A percentile compares a stretch with the other conserved stretches of the same genome.
Conservation (phyloP, 2,113 vertebrate genomes). For the Abramis brama region DNA sequence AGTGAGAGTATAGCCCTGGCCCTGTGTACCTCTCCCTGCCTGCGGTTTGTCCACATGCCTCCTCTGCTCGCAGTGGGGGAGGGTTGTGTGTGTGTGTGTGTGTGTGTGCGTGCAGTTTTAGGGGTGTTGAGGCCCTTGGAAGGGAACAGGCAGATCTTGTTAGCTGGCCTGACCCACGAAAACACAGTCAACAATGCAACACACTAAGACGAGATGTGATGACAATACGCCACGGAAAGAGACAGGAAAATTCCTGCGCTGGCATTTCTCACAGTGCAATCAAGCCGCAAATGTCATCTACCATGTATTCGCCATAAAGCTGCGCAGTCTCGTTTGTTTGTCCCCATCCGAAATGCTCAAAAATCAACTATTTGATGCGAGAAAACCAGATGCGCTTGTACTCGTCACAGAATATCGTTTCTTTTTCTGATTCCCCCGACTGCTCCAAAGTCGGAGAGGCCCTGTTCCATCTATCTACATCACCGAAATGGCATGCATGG, state of each 20-base stretch:
- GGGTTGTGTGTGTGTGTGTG: slow-evolving; percentile 66
- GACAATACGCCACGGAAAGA: not conserved
- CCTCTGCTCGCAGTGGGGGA: slow-evolving; percentile 65
- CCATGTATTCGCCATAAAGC: not conserved
- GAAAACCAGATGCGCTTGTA: not conserved
- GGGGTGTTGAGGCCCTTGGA: slow-evolving; percentile 74
- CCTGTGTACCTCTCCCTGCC: slow-evolving; percentile 72
- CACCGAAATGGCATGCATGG: slow-evolving; percentile 42
- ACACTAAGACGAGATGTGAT: slow-evolving; percentile 45
- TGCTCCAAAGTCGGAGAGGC: slow-evolving; percentile 12
- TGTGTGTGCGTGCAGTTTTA: slow-evolving; percentile 55
- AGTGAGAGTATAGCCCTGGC: slow-evolving; percentile 68
- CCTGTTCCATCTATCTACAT: slow-evolving; percentile 38
- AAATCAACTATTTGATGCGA: not conserved
- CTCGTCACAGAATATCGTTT: not conserved
- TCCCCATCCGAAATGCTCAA: not conserved
- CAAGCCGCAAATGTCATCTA: slow-evolving; percentile 17
- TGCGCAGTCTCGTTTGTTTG: not conserved
- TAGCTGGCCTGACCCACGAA: slow-evolving; percentile 67
- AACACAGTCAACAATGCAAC: slow-evolving; percentile 64
- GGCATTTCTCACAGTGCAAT: slow-evolving; percentile 10
- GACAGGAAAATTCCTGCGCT: not conserved
- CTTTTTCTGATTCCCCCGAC: slow-evolving; percentile 18
- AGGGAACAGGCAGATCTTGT: slow-evolving; percentile 74
- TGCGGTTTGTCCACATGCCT: slow-evolving; percentile 78